Base-by-base conservation (phyloP, 2,888 invertebrate species). In the Caenorhabditis becei region DNA sequence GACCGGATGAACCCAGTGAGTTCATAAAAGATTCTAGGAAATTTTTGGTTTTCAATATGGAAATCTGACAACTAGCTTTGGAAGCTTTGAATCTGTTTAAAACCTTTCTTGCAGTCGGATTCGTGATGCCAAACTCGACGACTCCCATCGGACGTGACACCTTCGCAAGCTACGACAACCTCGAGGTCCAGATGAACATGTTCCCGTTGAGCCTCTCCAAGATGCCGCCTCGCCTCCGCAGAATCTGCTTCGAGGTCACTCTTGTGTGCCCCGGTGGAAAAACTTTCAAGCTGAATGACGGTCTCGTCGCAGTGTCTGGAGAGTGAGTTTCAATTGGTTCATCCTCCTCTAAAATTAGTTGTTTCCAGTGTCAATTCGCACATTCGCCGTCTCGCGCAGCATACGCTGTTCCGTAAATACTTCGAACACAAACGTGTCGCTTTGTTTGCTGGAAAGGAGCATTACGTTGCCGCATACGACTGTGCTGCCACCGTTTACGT, bases 121-220 rank as follows among this genome's bases (percentile, higher is more conserved):
- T 71, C 44, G 35, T 35, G 2, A 51, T 16, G 14, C 69, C 69
- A 0, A n/a, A 28, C 10, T 54, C 63, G 0, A 53, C 71, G 0
- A 47, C 63, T 5, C 62, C 28, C 1, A 5, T 51, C 32, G 63
- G 63, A 2, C 62, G 56, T 1, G 71, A 63, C n/a, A 32, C 71
- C 8, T 72, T 72, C 18, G 56, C 44, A 0, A n/a, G 32, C 2
- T 18, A 56, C 18, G 63, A 44, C 11, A 37, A 18, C 0, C 20
- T 62, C n/a, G 51, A 65, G 0, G 56, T 74, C 37, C 72, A 74
- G n/a, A 18, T 65, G 37, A 74, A 74, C 47, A 74, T 74, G 72
- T 74, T 74, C 58, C 8, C 18, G 0, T 3, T 74, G 28, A 18
- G 26, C 16, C 2, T 74, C 10, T 23, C 65, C 1, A 47, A 24